Conservation (phyloP, 2,113 vertebrate genomes). For the Nothoprocta pentlandii region DNA sequence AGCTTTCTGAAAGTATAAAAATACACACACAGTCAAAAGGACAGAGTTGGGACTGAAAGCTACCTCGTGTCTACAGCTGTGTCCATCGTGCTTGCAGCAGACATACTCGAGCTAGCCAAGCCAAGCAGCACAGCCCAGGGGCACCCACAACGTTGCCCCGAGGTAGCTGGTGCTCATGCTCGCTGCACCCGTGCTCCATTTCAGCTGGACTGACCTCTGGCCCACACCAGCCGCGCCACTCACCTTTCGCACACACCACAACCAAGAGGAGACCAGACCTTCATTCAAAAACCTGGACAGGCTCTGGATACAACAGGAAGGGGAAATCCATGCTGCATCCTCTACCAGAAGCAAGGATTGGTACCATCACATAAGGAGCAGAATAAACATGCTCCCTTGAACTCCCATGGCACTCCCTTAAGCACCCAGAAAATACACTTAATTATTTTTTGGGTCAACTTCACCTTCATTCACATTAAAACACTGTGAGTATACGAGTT, state of each 20-base stretch:
- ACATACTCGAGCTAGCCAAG: background rate
- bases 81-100: background rate
- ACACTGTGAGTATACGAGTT: background rate
- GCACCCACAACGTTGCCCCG: background rate
- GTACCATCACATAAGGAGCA: background rate
- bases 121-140: background rate
- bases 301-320: background rate
- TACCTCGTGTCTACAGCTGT: background rate
- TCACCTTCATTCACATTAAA: background rate
- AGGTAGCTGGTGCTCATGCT: rapidly evolving
- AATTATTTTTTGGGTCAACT: background rate
- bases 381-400: background rate
- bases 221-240: background rate
- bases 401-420: background rate
- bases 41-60: background rate
- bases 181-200: background rate
- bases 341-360: background rate
- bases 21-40: background rate
- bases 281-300: background rate
- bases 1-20: conserved; percentile 51
- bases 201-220: background rate
- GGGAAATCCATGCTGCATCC: background rate
- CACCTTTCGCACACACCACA: background rate
- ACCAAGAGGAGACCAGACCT: background rate
- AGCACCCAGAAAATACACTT: background rate